Evolutionary conservation across 2,797 vertebrate species (phyloP).

Genomic region (Sebastes steindachneri): DNA sequence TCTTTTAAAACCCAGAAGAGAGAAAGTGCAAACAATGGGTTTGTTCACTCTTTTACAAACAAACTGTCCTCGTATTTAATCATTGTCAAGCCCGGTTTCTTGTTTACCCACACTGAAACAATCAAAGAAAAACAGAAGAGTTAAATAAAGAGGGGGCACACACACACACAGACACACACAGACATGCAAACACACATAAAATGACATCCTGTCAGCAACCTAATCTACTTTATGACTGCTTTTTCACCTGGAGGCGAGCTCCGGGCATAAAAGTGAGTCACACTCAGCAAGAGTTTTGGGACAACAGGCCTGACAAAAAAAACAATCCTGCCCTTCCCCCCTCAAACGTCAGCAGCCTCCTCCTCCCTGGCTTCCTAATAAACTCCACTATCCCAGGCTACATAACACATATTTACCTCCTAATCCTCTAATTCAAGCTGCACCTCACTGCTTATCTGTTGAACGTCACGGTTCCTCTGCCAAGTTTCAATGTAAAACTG

Average conservation of each 20-base stretch:
- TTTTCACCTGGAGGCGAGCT: constrained; percentile 70
- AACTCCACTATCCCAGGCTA: constrained; percentile 14
- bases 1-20: constrained; percentile 8
- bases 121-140: constrained; percentile 7
- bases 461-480: constrained; percentile 21
- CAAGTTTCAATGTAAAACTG: constrained; percentile 44
- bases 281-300: constrained; percentile 54
- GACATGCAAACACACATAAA: constrained; percentile 39
- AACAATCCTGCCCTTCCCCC: constrained; percentile 28
- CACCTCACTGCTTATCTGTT: constrained; percentile 4
- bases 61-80: background rate
- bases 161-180: background rate
- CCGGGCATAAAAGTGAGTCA: constrained; percentile 57
- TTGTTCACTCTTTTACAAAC: constrained; percentile 15
- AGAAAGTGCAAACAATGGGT: constrained; percentile 25
- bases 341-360: background rate
- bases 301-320: constrained; percentile 53
- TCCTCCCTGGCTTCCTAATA: background rate
- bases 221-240: constrained; percentile 67
- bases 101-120: constrained; percentile 11
- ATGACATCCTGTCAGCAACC: constrained; percentile 64
- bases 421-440: constrained; percentile 39
- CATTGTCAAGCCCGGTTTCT: constrained; percentile 8
- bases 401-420: constrained; percentile 45
- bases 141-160: background rate